Base-by-base conservation (phyloP, 2,888 invertebrate species). In the Pandemis corylana region DNA sequence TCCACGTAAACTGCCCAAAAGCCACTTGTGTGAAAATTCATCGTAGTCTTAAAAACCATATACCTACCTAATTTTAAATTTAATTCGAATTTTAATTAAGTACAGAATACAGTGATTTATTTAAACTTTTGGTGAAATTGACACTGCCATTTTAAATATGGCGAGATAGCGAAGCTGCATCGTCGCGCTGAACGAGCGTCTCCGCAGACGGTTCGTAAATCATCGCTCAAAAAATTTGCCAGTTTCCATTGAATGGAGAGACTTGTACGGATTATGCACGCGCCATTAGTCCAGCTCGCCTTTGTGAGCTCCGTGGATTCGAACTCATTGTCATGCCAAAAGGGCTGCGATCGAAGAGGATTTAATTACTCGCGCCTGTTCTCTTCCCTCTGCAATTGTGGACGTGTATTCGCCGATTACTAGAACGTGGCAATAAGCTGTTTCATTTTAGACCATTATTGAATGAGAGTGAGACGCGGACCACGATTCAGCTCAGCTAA, bases 201-300 rank as follows among this genome's bases (percentile, higher is more conserved):
- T 70, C 66, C 51, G 62, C 62, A 74, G 65, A 66, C 61, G 72
- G 51, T 72, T 74, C 75, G 76, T 76, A 73, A 77, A 76, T 76
- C 76, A 78, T 89, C 86, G 85, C 86, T 89, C 85, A 86, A 88
- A 89, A 74, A 89, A 88, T 89, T 89, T 86, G 85, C 87, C 88
- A 88, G 87, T 85, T 87, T 79, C 80, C 82, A 78, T 80, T 87
- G 88, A 90, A 89, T 88, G 80, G 86, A 84, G 87, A 84, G 89
- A 87, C 89, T 90, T 90, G 87, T 85, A 80, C 84, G 88, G 83
- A 90, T 92, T 91, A 91, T 86, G 85, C 82, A 86, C 89, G 87
- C 88, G 85, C 90, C 90, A 92, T 91, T 92, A 91, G 89, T 81
- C 85, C 84, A 77, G 81, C 85, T 86, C 83, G 88, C 87, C 85